These are phyloP conservation scores for Eulimnadia texana DNA, from an alignment of 1,140 invertebrate genomes.

Conservation along the genomic window DNA sequence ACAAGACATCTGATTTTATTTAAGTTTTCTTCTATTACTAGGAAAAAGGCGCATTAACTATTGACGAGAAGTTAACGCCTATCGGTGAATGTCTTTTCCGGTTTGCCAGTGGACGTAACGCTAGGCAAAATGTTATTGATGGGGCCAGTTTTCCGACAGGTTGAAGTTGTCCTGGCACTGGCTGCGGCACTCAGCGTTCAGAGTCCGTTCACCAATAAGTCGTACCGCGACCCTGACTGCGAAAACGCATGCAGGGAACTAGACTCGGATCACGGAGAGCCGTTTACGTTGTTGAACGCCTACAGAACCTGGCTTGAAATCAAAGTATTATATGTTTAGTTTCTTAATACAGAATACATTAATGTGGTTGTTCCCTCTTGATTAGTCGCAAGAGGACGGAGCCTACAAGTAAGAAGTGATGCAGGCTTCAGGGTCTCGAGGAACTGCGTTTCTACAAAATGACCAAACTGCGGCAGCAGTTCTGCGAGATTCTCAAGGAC, in stretches of 20 bases:
- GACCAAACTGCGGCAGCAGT: slow-evolving; percentile 79
- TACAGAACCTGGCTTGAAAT: slow-evolving; percentile 80
- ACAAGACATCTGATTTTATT: neutral
- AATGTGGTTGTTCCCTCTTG: too few relatives aligned
- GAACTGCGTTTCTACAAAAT: slow-evolving; percentile 95
- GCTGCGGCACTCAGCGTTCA: slow-evolving; percentile 87
- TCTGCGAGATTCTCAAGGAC: slow-evolving; percentile 66
- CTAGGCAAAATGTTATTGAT: slow-evolving; percentile 94
- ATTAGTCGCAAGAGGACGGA: slow-evolving; percentile 8
- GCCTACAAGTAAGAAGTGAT: slow-evolving; percentile 57
- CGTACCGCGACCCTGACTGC: slow-evolving; percentile 69
- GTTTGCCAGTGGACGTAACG: slow-evolving; percentile 83
- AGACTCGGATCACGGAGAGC: slow-evolving; percentile 89
- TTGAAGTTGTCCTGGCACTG: slow-evolving; percentile 82
- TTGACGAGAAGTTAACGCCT: slow-evolving; percentile 72
- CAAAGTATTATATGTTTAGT: too few relatives aligned
- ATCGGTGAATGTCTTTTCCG: slow-evolving; percentile 75
- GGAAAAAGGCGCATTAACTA: slow-evolving; percentile 56
- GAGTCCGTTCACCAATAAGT: slow-evolving; percentile 76
- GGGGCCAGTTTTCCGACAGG: slow-evolving; percentile 73
- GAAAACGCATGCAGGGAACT: slow-evolving; percentile 60
- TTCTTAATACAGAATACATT: too few relatives aligned
- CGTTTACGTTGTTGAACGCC: slow-evolving; percentile 74
- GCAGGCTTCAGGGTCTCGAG: slow-evolving; percentile 69
- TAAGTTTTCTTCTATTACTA: neutral